These are phyloP conservation scores for Dendroctonus valens DNA, from an alignment of 1,140 invertebrate genomes.

Conservation along the genomic window DNA sequence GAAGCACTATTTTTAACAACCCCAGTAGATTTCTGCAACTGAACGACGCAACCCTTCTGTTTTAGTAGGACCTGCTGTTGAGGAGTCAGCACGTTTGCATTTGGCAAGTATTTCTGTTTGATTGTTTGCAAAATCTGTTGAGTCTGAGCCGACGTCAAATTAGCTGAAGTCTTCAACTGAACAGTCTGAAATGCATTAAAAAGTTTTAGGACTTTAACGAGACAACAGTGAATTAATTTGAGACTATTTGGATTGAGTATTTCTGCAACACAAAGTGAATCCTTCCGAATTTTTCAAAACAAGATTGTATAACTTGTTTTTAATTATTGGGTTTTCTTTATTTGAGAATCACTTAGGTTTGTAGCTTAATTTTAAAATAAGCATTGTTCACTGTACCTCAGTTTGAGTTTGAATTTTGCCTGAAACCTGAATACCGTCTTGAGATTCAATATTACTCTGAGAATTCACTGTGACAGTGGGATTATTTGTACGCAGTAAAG, in stretches of 20 bases:
- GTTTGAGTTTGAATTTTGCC: conserved; percentile 24
- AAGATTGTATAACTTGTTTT: no score
- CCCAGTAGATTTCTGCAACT: conserved; percentile 41
- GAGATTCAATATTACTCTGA: conserved; percentile 12
- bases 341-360: no score
- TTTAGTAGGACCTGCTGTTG: conserved; percentile 45
- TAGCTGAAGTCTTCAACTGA: conserved; percentile 42
- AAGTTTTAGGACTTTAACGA: neutral
- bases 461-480: conserved; percentile 12
- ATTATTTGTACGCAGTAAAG: conserved; percentile 38
- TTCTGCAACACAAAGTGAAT: no score
- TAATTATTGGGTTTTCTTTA: no score
- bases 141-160: conserved; percentile 51
- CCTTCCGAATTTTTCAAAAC: no score
- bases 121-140: conserved; percentile 53
- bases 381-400: conserved; percentile 19
- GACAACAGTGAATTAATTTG: no score
- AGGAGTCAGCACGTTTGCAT: conserved; percentile 40
- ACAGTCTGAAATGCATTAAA: conserved; percentile 24
- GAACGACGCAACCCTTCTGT: conserved; percentile 44
- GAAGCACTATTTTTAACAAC: conserved; percentile 18
- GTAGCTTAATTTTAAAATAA: neutral
- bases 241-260: no score
- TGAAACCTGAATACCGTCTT: conserved; percentile 10
- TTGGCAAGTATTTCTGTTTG: conserved; percentile 47